Evolutionary conservation across 2,113 vertebrate genomes (phyloP).

Genomic region (Vanacampus margaritifer): DNA sequence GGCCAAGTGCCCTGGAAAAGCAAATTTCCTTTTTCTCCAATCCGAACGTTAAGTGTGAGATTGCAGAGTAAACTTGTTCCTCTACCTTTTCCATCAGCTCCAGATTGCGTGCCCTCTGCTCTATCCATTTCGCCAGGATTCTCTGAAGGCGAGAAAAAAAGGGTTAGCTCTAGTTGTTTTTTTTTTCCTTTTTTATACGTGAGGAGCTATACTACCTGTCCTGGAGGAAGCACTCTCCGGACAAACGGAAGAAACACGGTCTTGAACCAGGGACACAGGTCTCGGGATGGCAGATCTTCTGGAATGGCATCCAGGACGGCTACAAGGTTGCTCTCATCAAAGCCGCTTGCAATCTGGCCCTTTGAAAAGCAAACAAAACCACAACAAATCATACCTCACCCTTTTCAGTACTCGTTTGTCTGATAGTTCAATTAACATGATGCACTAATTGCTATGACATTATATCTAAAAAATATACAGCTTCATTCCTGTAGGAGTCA

Average conservation of each 20-base stretch:
- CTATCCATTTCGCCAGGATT: conserved; percentile 88
- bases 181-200: neutral
- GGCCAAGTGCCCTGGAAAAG: conserved; percentile 84
- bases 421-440: neutral
- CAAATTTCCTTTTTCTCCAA: neutral
- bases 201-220: conserved; percentile 74
- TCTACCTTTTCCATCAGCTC: conserved; percentile 93
- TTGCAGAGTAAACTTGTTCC: neutral
- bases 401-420: neutral
- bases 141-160: conserved; percentile 67
- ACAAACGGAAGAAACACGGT: conserved; percentile 86
- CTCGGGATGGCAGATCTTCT: conserved; percentile 72
- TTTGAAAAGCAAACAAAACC: conserved; percentile 45
- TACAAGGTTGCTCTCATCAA: conserved; percentile 78
- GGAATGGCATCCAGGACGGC: conserved; percentile 79
- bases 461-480: too few relatives aligned
- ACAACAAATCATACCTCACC: conserved; percentile 1
- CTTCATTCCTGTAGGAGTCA: too few relatives aligned
- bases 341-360: conserved; percentile 82
- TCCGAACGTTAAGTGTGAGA: neutral
- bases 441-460: neutral
- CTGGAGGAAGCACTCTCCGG: conserved; percentile 77
- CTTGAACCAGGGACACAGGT: conserved; percentile 86
- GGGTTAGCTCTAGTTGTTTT: neutral
- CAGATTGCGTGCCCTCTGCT: conserved; percentile 85